A percentile compares a stretch with the other conserved stretches of the same genome.
Conservation (phyloP, 2,888 invertebrate genomes). For the Dicranocentrus wangi region DNA sequence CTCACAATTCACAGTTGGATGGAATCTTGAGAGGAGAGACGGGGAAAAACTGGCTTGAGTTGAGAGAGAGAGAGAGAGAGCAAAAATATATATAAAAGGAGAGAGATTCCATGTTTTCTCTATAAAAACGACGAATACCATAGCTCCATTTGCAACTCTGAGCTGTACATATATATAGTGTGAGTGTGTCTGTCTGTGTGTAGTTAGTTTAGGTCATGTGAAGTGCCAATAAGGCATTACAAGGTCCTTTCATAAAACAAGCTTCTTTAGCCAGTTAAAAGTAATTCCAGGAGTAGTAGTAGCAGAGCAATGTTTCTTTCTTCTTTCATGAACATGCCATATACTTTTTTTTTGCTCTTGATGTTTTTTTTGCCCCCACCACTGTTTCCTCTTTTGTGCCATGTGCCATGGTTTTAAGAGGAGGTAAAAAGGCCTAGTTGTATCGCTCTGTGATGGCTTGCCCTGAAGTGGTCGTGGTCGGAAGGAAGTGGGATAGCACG, state of each 20-base stretch:
- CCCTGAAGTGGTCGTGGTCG: conserved; percentile 39
- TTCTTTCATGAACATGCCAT: background rate
- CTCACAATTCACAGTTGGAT: conserved; percentile 60
- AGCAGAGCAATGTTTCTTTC: conserved; percentile 23
- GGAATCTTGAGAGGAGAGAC: conserved; percentile 12
- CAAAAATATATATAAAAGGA: too few species aligned
- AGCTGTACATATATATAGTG: conserved; percentile 14
- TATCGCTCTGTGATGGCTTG: conserved; percentile 8
- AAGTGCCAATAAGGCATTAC: conserved; percentile 49
- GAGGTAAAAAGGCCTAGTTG: too few species aligned
- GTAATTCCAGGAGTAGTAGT: conserved; percentile 45
- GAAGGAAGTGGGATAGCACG: conserved; percentile 62
- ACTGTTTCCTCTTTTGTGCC: background rate
- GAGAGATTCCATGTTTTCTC: too few species aligned
- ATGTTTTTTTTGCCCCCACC: background rate
- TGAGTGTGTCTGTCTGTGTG: too few species aligned
- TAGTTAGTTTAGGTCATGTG: conserved; percentile 44
- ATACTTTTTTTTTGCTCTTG: background rate
- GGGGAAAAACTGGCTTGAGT: conserved; percentile 15
- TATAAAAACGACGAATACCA: too few species aligned
- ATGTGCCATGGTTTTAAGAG: conserved; percentile 30
- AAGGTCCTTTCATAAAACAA: too few species aligned
- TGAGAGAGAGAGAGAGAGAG: conserved; percentile 15
- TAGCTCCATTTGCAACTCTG: conserved; percentile 5
- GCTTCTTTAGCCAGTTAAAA: conserved; percentile 34